phyloP scores from a whole-genome alignment of 2,888 invertebrate species.

The Aphodius sticticus region DNA sequence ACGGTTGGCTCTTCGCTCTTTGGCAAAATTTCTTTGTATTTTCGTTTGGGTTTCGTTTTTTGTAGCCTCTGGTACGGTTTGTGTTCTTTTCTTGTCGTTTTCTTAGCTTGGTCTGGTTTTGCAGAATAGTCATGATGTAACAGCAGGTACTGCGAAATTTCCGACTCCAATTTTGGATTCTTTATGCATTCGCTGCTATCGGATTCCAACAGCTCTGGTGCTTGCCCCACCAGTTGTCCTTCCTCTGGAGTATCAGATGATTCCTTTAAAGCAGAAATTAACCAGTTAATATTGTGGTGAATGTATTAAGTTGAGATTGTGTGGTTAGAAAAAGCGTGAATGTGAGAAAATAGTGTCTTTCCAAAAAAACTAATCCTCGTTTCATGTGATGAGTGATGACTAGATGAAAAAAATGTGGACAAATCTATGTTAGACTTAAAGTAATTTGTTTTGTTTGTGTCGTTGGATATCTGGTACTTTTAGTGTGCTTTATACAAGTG shows the following conservation, averaged over 20 bases:
- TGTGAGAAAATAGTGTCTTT: neutral
- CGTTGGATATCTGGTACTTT: too few relatives aligned
- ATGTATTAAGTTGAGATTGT: neutral
- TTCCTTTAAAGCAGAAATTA: constrained; percentile 51
- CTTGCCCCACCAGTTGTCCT: constrained; percentile 85
- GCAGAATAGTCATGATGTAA: constrained; percentile 56
- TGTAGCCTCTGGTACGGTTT: constrained; percentile 14
- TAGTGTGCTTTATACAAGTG: too few relatives aligned
- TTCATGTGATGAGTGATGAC: too few relatives aligned
- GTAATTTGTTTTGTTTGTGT: too few relatives aligned
- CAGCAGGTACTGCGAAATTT: constrained; percentile 55
- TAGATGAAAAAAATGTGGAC: too few relatives aligned
- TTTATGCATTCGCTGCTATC: constrained; percentile 66
- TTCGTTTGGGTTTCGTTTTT: constrained; percentile 32
- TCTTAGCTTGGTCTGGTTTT: constrained; percentile 42
- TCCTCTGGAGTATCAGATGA: constrained; percentile 60
- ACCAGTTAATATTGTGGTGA: neutral
- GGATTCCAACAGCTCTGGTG: constrained; percentile 88
- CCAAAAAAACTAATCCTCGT: too few relatives aligned
- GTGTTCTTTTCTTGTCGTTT: constrained; percentile 13
- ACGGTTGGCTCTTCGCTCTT: constrained; percentile 25
- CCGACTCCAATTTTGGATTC: constrained; percentile 44
- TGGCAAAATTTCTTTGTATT: constrained; percentile 39
- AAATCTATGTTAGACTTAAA: too few relatives aligned
- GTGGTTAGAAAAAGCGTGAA: neutral